Conservation (phyloP, 2,113 vertebrate genomes). For the Rattus norvegicus region DNA sequence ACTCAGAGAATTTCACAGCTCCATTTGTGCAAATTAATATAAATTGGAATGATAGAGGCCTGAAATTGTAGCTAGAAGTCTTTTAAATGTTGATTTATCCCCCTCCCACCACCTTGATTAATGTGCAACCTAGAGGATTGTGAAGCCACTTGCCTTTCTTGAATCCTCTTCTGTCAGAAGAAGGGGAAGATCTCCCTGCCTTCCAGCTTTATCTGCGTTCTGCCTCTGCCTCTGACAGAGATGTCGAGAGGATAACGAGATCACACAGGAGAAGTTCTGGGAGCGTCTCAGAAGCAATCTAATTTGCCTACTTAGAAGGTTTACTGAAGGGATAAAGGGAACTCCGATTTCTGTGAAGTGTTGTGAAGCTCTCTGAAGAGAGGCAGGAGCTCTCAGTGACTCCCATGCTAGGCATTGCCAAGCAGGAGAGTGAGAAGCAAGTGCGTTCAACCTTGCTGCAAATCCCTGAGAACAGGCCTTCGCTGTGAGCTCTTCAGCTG, state of each 20-base stretch:
- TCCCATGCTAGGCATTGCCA: neutral
- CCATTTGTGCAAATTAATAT: neutral
- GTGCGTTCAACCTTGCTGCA: neutral
- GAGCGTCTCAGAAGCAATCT: constrained; percentile 39
- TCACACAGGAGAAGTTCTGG: neutral
- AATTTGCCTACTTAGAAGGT: constrained; percentile 63
- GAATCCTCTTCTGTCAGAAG: neutral
- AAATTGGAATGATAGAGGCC: neutral
- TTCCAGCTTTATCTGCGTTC: neutral
- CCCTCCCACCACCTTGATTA: neutral
- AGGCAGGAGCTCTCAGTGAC: rapidly evolving
- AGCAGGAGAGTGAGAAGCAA: neutral
- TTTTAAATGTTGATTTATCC: neutral
- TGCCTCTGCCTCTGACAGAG: neutral
- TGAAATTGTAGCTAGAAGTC: neutral
- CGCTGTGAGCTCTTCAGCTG: neutral
- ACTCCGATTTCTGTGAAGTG: constrained; percentile 43
- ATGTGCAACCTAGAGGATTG: neutral
- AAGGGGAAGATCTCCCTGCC: neutral
- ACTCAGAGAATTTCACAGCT: neutral
- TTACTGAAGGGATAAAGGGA: constrained; percentile 55
- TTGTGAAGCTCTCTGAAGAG: neutral
- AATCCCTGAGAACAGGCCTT: neutral
- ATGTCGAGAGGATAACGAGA: constrained; percentile 22
- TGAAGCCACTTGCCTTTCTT: neutral